Percentiles rank a stretch among this genome's conserved stretches.
Conservation (phyloP, 2,113 vertebrate genomes). For the Pachycephala philippinensis region DNA sequence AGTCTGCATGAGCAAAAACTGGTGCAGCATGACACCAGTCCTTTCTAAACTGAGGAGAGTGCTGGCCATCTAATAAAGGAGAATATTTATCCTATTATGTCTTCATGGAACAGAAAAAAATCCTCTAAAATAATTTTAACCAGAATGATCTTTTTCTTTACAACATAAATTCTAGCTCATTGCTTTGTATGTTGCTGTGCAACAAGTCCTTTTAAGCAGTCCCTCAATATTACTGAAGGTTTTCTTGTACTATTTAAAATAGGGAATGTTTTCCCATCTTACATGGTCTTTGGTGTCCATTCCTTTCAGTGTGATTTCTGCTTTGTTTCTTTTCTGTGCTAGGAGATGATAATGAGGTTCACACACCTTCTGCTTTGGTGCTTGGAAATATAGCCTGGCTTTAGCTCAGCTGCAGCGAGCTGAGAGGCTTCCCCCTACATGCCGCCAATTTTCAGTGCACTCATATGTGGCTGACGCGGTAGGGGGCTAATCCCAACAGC, state of each 20-base stretch:
- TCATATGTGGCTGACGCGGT: slow-evolving; percentile 43
- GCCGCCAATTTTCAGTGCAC: slow-evolving; percentile 36
- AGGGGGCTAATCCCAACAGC: slow-evolving; percentile 73
- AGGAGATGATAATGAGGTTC: slow-evolving; percentile 17
- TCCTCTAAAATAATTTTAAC: not conserved
- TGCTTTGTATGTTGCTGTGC: not conserved
- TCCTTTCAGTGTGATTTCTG: not conserved
- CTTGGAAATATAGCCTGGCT: slow-evolving; percentile 58
- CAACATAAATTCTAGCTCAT: not conserved
- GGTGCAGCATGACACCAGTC: not conserved
- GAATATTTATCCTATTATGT: not conserved
- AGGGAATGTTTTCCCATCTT: not conserved
- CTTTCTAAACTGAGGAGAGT: not conserved
- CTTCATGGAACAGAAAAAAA: not conserved
- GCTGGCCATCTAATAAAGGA: not conserved
- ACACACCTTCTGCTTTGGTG: slow-evolving; percentile 34
- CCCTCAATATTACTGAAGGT: not conserved
- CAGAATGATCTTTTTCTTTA: not conserved
- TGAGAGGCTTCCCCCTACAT: slow-evolving; percentile 37
- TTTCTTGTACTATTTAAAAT: not conserved
- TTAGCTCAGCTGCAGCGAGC: slow-evolving; percentile 55
- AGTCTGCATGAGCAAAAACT: not conserved
- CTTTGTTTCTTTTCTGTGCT: slow-evolving; percentile 39
- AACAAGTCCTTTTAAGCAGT: not conserved
- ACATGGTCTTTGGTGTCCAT: not conserved